Evolutionary conservation across 2,888 invertebrate species (phyloP).

Genomic region (Melolontha melolontha): DNA sequence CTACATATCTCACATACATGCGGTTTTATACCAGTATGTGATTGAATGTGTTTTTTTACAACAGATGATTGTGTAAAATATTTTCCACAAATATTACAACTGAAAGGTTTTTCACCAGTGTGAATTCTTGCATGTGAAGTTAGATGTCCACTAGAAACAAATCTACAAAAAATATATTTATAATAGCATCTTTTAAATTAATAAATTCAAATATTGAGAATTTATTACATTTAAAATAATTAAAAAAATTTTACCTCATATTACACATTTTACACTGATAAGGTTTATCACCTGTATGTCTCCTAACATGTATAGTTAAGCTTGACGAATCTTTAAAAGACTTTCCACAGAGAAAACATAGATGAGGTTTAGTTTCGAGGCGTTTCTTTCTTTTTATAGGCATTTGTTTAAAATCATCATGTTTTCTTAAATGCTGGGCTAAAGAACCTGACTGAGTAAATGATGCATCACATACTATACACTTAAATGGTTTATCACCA

Average conservation of each 20-base stretch:
- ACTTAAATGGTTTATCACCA: slow-evolving; percentile 53
- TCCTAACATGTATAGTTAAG: slow-evolving; percentile 55
- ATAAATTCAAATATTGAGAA: neutral
- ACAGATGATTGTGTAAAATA: slow-evolving; percentile 54
- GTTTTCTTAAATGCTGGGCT: slow-evolving; percentile 52
- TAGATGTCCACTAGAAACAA: slow-evolving; percentile 56
- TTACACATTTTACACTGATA: slow-evolving; percentile 55
- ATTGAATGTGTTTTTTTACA: slow-evolving; percentile 53
- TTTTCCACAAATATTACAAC: slow-evolving; percentile 55
- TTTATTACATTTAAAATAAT: neutral
- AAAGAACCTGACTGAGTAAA: slow-evolving; percentile 56
- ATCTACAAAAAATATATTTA: slow-evolving; percentile 51
- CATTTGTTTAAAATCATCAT: slow-evolving; percentile 45
- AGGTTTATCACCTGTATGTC: slow-evolving; percentile 56
- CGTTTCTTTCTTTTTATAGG: slow-evolving; percentile 42
- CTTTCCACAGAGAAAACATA: slow-evolving; percentile 58
- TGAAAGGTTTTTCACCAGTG: slow-evolving; percentile 56
- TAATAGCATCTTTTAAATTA: neutral
- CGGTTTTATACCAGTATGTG: slow-evolving; percentile 52
- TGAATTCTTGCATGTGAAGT: slow-evolving; percentile 55
- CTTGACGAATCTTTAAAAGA: slow-evolving; percentile 56
- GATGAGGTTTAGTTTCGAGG: slow-evolving; percentile 48
- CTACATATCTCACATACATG: slow-evolving; percentile 54
- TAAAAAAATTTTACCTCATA: slow-evolving; percentile 49
- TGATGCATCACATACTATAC: slow-evolving; percentile 51